Conservation (phyloP, 2,797 vertebrate species). For the Setipinna tenuifilis region DNA sequence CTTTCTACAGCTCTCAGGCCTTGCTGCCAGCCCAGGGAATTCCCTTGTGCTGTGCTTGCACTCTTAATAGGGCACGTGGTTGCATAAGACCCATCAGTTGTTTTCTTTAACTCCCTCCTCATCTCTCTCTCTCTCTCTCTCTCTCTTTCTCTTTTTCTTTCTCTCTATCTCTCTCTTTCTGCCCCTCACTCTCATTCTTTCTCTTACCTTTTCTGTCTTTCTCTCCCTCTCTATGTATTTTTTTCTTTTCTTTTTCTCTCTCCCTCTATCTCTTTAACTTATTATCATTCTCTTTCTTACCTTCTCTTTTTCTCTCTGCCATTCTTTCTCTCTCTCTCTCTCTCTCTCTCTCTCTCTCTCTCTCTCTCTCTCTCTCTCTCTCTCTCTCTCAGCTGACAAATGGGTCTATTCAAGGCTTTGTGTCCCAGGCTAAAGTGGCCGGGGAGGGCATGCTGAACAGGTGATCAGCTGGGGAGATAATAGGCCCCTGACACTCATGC, state of each 20-base stretch:
- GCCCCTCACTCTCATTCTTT: not conserved
- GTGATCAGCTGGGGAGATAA: constrained; percentile 13
- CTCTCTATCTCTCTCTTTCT: not conserved
- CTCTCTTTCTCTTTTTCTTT: not conserved
- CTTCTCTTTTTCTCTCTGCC: not conserved
- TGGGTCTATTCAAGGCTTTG: not conserved
- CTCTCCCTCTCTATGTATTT: not conserved
- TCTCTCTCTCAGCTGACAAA: not conserved
- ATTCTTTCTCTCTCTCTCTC: not conserved
- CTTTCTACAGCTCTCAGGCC: constrained; percentile 28
- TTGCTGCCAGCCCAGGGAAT: constrained; percentile 33
- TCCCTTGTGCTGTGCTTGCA: constrained; percentile 26
- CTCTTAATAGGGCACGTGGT: constrained; percentile 17
- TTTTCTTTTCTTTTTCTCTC: not conserved
- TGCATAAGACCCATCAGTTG: constrained; percentile 29
- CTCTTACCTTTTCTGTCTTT: not conserved
- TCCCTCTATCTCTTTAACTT: not conserved
- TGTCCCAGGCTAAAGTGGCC: not conserved
- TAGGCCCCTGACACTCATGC: not conserved
- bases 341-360: constrained; percentile 3
- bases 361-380: not conserved
- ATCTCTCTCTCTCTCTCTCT: not conserved
- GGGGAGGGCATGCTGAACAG: not conserved
- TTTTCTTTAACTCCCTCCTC: not conserved
- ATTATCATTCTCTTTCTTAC: not conserved